A percentile compares a stretch with the other conserved stretches of the same genome.
These are phyloP conservation scores for Heliconius hermathena DNA, from an alignment of 1,140 invertebrate species.

Conservation along the genomic window DNA sequence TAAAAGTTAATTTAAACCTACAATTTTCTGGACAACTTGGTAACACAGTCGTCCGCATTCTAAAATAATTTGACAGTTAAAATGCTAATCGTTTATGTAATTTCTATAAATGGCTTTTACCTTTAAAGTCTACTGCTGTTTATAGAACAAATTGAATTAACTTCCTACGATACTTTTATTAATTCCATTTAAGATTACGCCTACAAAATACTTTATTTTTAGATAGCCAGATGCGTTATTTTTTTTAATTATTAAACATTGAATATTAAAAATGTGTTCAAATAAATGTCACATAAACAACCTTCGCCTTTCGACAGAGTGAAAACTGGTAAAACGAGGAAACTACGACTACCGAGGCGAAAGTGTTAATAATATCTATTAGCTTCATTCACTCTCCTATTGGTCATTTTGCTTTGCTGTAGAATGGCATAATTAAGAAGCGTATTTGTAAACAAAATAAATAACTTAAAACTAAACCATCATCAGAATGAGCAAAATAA, in stretches of 20 bases:
- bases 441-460: neutral
- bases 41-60: neutral
- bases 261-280: neutral
- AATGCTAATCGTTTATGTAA: constrained; percentile 1
- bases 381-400: neutral
- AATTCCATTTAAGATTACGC: constrained; percentile 16
- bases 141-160: constrained; percentile 7
- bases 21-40: constrained; percentile 15
- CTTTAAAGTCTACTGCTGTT: constrained; percentile 11
- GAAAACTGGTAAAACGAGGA: constrained; percentile 14
- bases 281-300: constrained; percentile 6
- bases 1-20: constrained; percentile 25
- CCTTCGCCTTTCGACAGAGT: constrained; percentile 8
- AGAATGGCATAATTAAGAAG: neutral
- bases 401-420: neutral
- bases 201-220: constrained; percentile 9
- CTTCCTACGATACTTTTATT: constrained; percentile 1
- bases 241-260: neutral
- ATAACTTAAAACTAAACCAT: neutral
- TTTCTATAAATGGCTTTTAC: constrained; percentile 22
- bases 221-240: neutral
- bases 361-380: constrained; percentile 14
- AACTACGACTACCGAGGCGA: constrained; percentile 4
- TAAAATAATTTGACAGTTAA: constrained; percentile 21
- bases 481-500: neutral